phyloP scores from a whole-genome alignment of 2,797 vertebrate genomes.

The Smutsia temminckii region DNA sequence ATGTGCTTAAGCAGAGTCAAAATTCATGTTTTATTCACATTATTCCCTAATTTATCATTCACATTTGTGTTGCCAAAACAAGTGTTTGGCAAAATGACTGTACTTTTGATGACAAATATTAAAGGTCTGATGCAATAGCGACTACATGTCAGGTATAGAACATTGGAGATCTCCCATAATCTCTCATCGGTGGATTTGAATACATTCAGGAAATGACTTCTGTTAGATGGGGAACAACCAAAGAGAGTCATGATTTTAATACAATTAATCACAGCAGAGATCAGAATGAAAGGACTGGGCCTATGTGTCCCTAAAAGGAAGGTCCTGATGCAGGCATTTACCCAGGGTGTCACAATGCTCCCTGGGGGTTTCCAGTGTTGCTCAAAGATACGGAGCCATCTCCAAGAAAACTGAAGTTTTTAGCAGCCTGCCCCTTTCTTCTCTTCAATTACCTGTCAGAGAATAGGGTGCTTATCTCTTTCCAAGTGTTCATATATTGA shows the following conservation, averaged over 20 bases:
- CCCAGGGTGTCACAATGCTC: not conserved
- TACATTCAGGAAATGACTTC: not conserved
- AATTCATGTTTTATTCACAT: not conserved
- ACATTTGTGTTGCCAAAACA: not conserved
- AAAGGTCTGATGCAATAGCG: not conserved
- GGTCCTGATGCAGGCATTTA: not conserved
- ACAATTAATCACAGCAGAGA: not conserved
- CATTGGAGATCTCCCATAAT: not conserved
- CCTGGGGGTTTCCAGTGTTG: not conserved
- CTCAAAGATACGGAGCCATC: not conserved
- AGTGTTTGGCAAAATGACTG: not conserved
- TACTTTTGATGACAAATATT: not conserved
- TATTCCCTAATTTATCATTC: not conserved
- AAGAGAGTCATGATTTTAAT: not conserved
- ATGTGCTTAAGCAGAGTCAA: not conserved
- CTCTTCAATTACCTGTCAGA: not conserved
- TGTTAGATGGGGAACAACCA: not conserved
- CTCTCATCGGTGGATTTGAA: not conserved
- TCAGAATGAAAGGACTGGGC: not conserved
- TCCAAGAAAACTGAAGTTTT: not conserved
- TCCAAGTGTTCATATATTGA: constrained; percentile 7
- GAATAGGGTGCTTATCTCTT: not conserved
- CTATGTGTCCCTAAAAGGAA: not conserved
- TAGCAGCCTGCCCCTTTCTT: not conserved
- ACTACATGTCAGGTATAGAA: not conserved